Evolutionary conservation across 2,888 invertebrate species (phyloP).

Genomic region (Tiliacea citrago): DNA sequence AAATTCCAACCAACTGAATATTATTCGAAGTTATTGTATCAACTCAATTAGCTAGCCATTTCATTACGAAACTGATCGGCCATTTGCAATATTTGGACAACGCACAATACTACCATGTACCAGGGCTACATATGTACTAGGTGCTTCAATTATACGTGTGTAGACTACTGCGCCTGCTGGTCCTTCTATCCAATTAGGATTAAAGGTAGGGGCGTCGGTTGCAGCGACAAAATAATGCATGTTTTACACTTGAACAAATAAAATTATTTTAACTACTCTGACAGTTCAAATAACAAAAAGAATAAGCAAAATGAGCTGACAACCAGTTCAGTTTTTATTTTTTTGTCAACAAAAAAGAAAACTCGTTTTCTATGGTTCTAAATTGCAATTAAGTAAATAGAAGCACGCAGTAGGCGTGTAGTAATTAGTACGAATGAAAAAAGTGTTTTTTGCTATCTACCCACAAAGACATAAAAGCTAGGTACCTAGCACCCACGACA

Average conservation of each 20-base stretch:
- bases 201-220: conserved; percentile 71
- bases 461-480: background rate
- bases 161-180: conserved; percentile 78
- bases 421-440: background rate
- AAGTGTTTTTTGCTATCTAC: background rate
- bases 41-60: conserved; percentile 50
- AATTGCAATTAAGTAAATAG: background rate
- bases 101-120: conserved; percentile 49
- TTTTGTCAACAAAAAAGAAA: background rate
- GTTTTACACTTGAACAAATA: background rate
- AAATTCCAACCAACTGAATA: conserved; percentile 2
- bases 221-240: conserved; percentile 55
- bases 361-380: background rate
- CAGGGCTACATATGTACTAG: conserved; percentile 43
- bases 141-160: conserved; percentile 81
- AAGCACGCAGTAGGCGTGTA: background rate
- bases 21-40: conserved; percentile 30
- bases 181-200: conserved; percentile 87
- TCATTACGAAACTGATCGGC: conserved; percentile 47
- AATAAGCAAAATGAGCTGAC: background rate
- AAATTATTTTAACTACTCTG: background rate
- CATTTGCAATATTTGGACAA: conserved; percentile 62
- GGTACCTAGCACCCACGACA: background rate
- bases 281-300: background rate
- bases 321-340: background rate